A percentile compares a stretch with the other conserved stretches of the same genome.
Conservation (phyloP, 1,140 invertebrate genomes). For the Formica selysi region DNA sequence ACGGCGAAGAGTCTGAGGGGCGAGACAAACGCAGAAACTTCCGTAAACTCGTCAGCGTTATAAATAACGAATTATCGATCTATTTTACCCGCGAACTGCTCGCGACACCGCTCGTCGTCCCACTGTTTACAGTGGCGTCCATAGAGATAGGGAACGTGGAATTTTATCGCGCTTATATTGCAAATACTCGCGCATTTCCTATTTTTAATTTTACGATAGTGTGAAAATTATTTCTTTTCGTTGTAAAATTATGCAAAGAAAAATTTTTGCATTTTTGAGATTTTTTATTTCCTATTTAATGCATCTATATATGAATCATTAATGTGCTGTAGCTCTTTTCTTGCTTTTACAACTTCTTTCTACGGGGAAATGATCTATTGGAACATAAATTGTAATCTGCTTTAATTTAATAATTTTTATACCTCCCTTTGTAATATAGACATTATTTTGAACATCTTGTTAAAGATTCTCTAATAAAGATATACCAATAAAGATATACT, state of each 20-base stretch:
- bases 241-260: neutral
- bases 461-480: neutral
- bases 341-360: neutral
- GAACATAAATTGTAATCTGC: neutral
- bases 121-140: conserved; percentile 25
- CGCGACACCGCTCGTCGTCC: neutral
- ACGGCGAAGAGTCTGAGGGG: conserved; percentile 67
- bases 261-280: neutral
- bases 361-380: neutral
- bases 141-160: conserved; percentile 38
- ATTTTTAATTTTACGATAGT: neutral
- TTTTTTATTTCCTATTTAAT: neutral
- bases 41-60: conserved; percentile 73
- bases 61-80: conserved; percentile 58
- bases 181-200: neutral
- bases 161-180: conserved; percentile 19
- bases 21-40: conserved; percentile 71
- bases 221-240: neutral
- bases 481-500: neutral
- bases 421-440: neutral
- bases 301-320: neutral
- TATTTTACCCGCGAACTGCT: conserved; percentile 25
- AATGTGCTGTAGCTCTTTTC: neutral
- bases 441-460: neutral
- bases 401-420: neutral